Base-by-base conservation (phyloP, 2,888 invertebrate species). In the Tineola bisselliella region DNA sequence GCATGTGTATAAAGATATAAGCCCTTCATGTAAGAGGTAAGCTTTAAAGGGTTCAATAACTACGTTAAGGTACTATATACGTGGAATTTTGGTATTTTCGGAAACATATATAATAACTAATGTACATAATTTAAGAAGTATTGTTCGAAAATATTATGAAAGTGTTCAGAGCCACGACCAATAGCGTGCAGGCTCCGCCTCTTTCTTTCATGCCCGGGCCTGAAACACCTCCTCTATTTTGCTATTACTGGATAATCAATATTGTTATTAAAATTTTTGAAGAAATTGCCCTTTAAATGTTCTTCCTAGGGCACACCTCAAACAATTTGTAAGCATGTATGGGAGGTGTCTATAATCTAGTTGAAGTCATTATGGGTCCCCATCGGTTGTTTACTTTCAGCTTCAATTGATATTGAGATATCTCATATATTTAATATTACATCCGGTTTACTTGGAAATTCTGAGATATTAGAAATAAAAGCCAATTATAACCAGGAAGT, bases 101-200 rank as follows among this genome's bases (percentile, higher is more conserved):
- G 8, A 48, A 48, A 48, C 10, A 10, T 48, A 48, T 48, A 48
- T 17, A 48, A 43, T 10, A 43, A 48, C 13, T 17, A 15, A 48
- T n/a, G 8, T 43, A 48, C 48, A 48, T 48, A 13, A 48, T 48
- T 48, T 48, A 48, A n/a, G 48, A 10, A 8, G 10, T 48, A 48
- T 17, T 48, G 8, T 13, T 48, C 6, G 48, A 48, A 15, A 48
- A 48, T 54, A 52, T 54, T 18, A 19, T 54, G 12, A 54, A 25
- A 54, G 19, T 54, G 19, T 54, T 17, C 18, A 25, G 2, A 8
- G 15, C 15, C 13, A 19, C 17, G 33, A 15, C 58, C 58, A 58
- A 58, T 58, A 58, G 58, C 31, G 58, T 25, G 58, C 10, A 33
- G 17, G 58, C 58, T 58, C 58, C 58, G 58, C 58, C 58, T 58